Percentiles rank a stretch among this genome's conserved stretches.
Evolutionary conservation across 2,888 invertebrate species (phyloP).

Genomic region (Isotomurus palustris): DNA sequence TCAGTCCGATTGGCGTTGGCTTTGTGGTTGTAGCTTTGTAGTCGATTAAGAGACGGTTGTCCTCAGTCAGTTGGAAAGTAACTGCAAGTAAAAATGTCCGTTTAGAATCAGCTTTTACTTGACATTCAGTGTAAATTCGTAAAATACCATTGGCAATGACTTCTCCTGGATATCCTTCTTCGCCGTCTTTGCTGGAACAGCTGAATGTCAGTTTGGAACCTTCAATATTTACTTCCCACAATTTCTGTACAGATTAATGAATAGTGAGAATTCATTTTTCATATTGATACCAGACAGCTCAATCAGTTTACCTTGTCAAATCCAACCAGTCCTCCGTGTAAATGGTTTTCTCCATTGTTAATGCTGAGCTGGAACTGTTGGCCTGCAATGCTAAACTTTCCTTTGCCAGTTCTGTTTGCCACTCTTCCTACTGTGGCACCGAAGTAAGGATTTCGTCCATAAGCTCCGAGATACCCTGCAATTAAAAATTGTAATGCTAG

Average conservation of each 20-base stretch:
- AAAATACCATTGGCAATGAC: constrained; percentile 58
- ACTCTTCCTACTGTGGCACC: constrained; percentile 84
- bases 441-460: constrained; percentile 70
- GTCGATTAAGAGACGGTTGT: constrained; percentile 68
- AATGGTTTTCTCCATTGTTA: constrained; percentile 66
- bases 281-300: constrained; percentile 47
- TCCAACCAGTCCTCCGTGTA: constrained; percentile 79
- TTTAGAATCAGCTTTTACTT: background rate
- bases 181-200: constrained; percentile 69
- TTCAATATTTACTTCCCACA: constrained; percentile 64
- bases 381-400: constrained; percentile 64
- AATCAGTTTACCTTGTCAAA: constrained; percentile 64
- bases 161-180: constrained; percentile 86
- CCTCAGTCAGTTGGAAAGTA: constrained; percentile 65
- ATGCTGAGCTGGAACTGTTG: constrained; percentile 64
- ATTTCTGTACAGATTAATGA: constrained; percentile 51
- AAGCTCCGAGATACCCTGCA: constrained; percentile 60
- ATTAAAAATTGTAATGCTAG: background rate
- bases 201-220: constrained; percentile 62
- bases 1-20: constrained; percentile 78
- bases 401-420: constrained; percentile 73
- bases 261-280: background rate
- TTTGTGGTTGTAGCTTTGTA: constrained; percentile 72
- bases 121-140: background rate
- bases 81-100: constrained; percentile 49